phyloP scores from a whole-genome alignment of 1,140 invertebrate genomes.

The Pseudachorutes palmiensis region DNA sequence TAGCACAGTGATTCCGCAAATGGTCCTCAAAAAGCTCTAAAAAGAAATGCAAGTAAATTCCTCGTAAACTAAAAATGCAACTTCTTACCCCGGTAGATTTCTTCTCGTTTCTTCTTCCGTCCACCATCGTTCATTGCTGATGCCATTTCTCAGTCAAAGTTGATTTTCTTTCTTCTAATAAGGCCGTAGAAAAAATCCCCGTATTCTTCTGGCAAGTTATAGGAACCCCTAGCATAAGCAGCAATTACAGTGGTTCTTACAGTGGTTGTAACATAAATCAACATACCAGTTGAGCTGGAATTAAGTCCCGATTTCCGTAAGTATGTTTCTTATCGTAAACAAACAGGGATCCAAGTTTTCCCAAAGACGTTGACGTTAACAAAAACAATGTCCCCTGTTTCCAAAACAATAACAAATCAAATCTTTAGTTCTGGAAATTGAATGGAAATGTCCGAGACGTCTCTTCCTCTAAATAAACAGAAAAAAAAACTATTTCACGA shows the following conservation, averaged over 20 bases:
- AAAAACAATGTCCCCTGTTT: slow-evolving; percentile 52
- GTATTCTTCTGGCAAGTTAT: slow-evolving; percentile 49
- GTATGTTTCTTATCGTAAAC: slow-evolving; percentile 52
- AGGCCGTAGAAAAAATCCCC: slow-evolving; percentile 47
- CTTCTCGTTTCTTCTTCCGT: not conserved
- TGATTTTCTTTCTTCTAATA: slow-evolving; percentile 39
- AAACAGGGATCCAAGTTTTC: slow-evolving; percentile 45
- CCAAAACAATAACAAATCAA: slow-evolving; percentile 47
- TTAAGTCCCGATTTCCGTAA: slow-evolving; percentile 53
- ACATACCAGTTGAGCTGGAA: slow-evolving; percentile 45
- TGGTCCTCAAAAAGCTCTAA: slow-evolving; percentile 32
- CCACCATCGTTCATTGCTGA: slow-evolving; percentile 3
- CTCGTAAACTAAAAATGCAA: not conserved
- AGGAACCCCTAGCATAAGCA: slow-evolving; percentile 46
- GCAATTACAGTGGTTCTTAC: slow-evolving; percentile 43
- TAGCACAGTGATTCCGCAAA: slow-evolving; percentile 38
- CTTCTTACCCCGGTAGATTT: not conserved
- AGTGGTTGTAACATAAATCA: not conserved
- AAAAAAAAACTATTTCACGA: not conserved
- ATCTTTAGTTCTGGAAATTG: slow-evolving; percentile 50
- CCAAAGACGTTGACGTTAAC: slow-evolving; percentile 59
- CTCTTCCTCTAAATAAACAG: slow-evolving; percentile 43
- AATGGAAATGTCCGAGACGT: slow-evolving; percentile 48
- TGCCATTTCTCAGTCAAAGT: slow-evolving; percentile 23
- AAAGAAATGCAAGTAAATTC: not conserved